Conservation (phyloP, 2,113 vertebrate genomes). For the Psittacara wagleri region DNA sequence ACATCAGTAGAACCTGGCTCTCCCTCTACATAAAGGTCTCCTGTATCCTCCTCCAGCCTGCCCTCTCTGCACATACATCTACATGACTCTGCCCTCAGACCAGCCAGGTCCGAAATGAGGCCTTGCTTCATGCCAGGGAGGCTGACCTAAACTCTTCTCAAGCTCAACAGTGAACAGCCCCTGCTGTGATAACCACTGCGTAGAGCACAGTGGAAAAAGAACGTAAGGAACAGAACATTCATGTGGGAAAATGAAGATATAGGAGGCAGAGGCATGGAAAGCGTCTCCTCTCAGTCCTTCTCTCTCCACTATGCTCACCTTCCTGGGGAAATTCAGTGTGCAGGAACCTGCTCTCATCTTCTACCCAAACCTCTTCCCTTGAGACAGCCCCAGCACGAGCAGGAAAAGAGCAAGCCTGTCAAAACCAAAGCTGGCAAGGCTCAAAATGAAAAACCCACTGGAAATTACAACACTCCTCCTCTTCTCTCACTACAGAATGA, state of each 20-base stretch:
- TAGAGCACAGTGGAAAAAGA: neutral
- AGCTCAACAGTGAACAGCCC: neutral
- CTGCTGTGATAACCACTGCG: neutral
- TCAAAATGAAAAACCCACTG: neutral
- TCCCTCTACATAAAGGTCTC: neutral
- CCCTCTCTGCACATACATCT: neutral
- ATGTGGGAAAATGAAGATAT: rapidly evolving
- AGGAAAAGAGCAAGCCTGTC: neutral
- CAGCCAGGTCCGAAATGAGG: neutral
- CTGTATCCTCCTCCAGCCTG: neutral
- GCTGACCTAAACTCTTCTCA: neutral
- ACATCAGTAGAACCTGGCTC: neutral
- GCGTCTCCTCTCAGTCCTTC: neutral
- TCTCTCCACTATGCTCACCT: neutral
- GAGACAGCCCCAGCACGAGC: neutral
- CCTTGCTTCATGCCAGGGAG: neutral
- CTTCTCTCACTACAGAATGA: neutral
- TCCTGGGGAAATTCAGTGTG: neutral
- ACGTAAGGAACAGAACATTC: neutral
- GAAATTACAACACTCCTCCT: neutral
- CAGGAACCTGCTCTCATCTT: neutral
- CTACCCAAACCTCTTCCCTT: neutral
- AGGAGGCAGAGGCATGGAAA: neutral
- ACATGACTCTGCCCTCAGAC: neutral
- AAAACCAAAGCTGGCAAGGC: constrained; percentile 21